Conservation (phyloP, 2,888 invertebrate species). For the Eumacrocentrus americanus region DNA sequence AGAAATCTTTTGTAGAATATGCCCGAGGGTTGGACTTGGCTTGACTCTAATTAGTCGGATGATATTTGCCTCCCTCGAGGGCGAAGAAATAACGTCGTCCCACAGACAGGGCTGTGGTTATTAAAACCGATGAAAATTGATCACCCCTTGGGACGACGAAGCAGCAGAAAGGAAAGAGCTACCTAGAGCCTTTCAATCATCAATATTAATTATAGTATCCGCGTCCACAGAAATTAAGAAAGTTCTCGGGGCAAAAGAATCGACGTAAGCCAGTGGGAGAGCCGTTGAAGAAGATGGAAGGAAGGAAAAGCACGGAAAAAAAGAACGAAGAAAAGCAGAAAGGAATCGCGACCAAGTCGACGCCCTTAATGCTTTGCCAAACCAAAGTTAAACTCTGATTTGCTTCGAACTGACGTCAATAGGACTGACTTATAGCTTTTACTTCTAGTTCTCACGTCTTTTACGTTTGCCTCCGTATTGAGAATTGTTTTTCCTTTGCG, state of each 20-base stretch:
- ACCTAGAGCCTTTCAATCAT: conserved; percentile 46
- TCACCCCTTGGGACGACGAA: conserved; percentile 36
- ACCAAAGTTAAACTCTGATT: conserved; percentile 31
- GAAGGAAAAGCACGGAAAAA: conserved; percentile 16
- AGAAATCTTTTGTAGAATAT: too few species aligned
- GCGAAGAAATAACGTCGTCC: conserved; percentile 8
- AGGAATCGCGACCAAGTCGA: conserved; percentile 24
- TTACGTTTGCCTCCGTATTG: neutral
- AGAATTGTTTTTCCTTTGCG: conserved; percentile 32
- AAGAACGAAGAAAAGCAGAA: conserved; percentile 18
- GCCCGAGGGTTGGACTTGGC: too few species aligned
- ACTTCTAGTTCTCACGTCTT: neutral
- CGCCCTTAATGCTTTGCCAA: conserved; percentile 22
- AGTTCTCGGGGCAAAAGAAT: conserved; percentile 32
- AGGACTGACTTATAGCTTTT: conserved; percentile 27
- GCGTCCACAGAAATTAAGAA: conserved; percentile 44
- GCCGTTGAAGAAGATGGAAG: neutral
- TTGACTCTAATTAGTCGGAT: conserved; percentile 18
- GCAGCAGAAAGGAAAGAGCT: neutral
- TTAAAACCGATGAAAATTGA: conserved; percentile 49
- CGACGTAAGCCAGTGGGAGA: neutral
- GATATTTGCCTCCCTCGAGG: conserved; percentile 19
- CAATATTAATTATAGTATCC: conserved; percentile 52
- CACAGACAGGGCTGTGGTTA: conserved; percentile 22
- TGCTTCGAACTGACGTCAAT: conserved; percentile 18